Percentiles rank a stretch among this genome's conserved stretches.
Conservation (phyloP, 2,797 vertebrate species). For the Echiichthys vipera region DNA sequence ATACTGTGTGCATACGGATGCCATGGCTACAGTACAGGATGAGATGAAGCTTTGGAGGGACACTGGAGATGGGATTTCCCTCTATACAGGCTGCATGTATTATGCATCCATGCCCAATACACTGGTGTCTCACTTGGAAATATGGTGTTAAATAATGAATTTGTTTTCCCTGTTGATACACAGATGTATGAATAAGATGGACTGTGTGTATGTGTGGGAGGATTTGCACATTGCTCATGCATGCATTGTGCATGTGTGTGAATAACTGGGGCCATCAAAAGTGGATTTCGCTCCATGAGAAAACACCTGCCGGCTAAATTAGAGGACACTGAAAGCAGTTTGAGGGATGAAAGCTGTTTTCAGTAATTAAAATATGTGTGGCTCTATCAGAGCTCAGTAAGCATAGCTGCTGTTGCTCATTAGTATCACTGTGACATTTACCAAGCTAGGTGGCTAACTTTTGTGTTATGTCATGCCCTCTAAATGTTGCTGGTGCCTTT, state of each 20-base stretch:
- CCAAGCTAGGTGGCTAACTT: not conserved
- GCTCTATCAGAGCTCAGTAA: not conserved
- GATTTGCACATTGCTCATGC: conserved; percentile 18
- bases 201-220: not conserved
- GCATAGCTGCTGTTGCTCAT: conserved; percentile 3
- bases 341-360: conserved; percentile 7
- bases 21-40: not conserved
- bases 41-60: conserved; percentile 11
- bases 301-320: conserved; percentile 34
- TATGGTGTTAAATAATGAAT: conserved; percentile 72
- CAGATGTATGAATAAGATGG: conserved; percentile 44
- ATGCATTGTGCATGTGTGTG: not conserved
- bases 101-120: conserved; percentile 47
- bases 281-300: conserved; percentile 34
- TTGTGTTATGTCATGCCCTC: not conserved
- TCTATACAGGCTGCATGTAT: conserved; percentile 49
- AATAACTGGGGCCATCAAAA: conserved; percentile 40
- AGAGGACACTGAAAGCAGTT: not conserved
- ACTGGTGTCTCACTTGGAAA: conserved; percentile 45
- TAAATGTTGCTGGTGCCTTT: not conserved
- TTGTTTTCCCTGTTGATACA: conserved; percentile 47
- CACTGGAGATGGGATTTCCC: conserved; percentile 30
- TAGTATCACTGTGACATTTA: not conserved
- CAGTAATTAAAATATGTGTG: not conserved
- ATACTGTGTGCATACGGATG: conserved; percentile 8